Evolutionary conservation across 2,797 vertebrate genomes (phyloP).

Genomic region (Urophycis tenuis): DNA sequence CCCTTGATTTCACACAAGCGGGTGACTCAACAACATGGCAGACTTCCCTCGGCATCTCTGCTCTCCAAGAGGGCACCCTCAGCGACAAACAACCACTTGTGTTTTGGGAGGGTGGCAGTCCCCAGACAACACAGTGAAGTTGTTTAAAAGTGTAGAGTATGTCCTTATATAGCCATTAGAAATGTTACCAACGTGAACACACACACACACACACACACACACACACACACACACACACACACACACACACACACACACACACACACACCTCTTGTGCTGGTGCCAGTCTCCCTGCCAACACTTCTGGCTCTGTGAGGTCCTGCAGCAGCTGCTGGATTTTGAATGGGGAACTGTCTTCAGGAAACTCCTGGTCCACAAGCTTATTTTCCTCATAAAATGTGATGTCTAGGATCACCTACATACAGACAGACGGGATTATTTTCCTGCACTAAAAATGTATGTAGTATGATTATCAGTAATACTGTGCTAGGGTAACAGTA

Average conservation of each 20-base stretch:
- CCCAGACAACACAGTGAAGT: neutral
- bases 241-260: constrained; percentile 1
- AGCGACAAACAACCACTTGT: neutral
- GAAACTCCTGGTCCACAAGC: constrained; percentile 92
- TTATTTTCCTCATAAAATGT: constrained; percentile 96
- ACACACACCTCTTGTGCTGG: constrained; percentile 74
- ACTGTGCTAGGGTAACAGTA: neutral
- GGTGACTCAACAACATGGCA: neutral
- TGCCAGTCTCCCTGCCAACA: constrained; percentile 74
- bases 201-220: constrained; percentile 53
- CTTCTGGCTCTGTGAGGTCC: constrained; percentile 89
- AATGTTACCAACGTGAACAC: neutral
- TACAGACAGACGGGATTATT: too few relatives aligned
- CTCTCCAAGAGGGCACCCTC: neutral
- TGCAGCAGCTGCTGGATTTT: constrained; percentile 86
- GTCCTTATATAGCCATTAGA: neutral
- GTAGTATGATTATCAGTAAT: neutral
- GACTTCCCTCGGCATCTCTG: neutral
- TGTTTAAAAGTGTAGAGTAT: neutral
- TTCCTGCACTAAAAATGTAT: neutral
- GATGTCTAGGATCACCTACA: constrained; percentile 86
- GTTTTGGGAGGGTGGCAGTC: neutral
- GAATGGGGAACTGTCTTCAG: constrained; percentile 81
- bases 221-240: constrained; percentile 52
- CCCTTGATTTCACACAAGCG: neutral